phyloP scores from a whole-genome alignment of 2,113 vertebrate species.

The Ginglymostoma cirratum region DNA sequence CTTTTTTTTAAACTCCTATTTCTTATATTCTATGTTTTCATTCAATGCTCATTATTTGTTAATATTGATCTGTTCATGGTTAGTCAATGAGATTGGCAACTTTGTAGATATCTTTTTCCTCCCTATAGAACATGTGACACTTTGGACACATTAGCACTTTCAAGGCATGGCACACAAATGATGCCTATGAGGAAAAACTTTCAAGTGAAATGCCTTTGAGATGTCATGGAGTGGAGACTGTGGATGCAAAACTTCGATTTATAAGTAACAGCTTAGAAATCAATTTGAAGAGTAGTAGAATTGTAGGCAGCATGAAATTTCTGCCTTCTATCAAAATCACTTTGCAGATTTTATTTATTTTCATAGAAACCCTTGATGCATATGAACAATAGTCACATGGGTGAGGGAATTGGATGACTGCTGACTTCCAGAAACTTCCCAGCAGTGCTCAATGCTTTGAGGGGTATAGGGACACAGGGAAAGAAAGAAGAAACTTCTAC shows the following conservation, averaged over 20 bases:
- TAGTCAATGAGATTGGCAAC: background rate
- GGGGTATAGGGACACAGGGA: too few species aligned
- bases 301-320: background rate
- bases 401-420: background rate
- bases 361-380: background rate
- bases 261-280: background rate
- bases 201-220: background rate
- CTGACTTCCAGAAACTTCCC: background rate
- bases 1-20: background rate
- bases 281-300: background rate
- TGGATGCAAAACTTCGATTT: background rate
- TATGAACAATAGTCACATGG: background rate
- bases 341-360: background rate
- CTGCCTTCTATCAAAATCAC: background rate
- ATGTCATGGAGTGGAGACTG: background rate
- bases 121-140: background rate
- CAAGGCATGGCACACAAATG: background rate
- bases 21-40: background rate
- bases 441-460: background rate
- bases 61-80: background rate
- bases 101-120: background rate
- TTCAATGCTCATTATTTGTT: background rate
- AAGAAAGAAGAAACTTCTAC: background rate
- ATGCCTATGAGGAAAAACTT: background rate
- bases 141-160: background rate